Percentiles rank a stretch among this genome's conserved stretches.
phyloP scores from a whole-genome alignment of 2,797 vertebrate genomes.

The Chaetophractus vellerosus region DNA sequence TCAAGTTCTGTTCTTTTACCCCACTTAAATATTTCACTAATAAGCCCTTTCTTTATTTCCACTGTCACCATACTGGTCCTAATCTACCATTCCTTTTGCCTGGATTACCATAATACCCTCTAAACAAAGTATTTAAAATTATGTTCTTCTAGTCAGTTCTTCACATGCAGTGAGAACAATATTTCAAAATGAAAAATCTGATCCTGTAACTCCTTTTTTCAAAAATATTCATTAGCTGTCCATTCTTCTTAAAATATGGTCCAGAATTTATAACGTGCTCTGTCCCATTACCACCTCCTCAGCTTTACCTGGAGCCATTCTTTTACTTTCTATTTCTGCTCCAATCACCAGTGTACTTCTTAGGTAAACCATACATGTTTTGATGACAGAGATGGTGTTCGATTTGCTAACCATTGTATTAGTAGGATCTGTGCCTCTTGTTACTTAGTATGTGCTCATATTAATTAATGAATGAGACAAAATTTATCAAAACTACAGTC shows the following conservation, averaged over 20 bases:
- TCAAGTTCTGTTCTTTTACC: neutral
- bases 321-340: neutral
- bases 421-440: too few species aligned
- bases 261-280: neutral
- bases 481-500: too few species aligned
- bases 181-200: neutral
- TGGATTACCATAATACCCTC: neutral
- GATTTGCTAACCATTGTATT: too few species aligned
- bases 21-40: neutral
- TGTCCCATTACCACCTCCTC: neutral
- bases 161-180: neutral
- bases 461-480: too few species aligned
- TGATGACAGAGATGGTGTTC: too few species aligned
- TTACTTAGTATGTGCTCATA: too few species aligned
- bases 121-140: neutral
- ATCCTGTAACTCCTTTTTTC: neutral
- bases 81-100: neutral
- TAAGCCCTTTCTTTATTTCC: neutral
- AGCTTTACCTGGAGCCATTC: neutral
- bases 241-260: neutral
- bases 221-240: neutral
- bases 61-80: neutral
- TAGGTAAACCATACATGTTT: too few species aligned
- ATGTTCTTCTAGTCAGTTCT: neutral
- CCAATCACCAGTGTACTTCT: neutral